phyloP scores from a whole-genome alignment of 2,888 invertebrate species.

The Drosophila birchii region DNA sequence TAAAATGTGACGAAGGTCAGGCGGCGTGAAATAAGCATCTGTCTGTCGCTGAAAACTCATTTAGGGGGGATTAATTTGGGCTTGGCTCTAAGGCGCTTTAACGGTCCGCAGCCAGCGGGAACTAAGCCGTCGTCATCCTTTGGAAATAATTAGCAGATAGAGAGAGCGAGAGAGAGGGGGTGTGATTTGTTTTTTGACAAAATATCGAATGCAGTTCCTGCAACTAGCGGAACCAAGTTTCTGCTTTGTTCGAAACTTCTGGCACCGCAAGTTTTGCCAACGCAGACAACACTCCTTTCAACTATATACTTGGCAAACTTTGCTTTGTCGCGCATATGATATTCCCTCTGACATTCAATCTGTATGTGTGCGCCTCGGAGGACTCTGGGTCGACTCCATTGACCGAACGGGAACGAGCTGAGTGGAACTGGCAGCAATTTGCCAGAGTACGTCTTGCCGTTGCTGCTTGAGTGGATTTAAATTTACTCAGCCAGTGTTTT shows the following conservation, averaged over 20 bases:
- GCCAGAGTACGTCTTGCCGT: constrained; percentile 55
- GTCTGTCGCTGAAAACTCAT: constrained; percentile 67
- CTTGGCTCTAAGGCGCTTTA: constrained; percentile 68
- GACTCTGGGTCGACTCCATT: constrained; percentile 58
- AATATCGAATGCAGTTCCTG: constrained; percentile 40
- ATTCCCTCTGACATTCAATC: constrained; percentile 74
- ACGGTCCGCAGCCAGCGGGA: constrained; percentile 46
- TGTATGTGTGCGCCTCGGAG: constrained; percentile 48
- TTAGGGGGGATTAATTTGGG: constrained; percentile 67
- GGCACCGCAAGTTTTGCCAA: constrained; percentile 69
- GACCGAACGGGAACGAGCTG: constrained; percentile 48
- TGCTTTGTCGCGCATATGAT: constrained; percentile 66
- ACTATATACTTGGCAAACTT: constrained; percentile 37
- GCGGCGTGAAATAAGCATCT: constrained; percentile 51
- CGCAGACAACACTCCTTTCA: constrained; percentile 48
- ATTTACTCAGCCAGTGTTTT: constrained; percentile 40
- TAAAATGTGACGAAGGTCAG: constrained; percentile 43
- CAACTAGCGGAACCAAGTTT: constrained; percentile 48
- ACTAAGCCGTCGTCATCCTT: constrained; percentile 27
- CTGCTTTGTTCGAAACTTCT: constrained; percentile 61
- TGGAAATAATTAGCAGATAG: constrained; percentile 58
- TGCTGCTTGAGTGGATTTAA: constrained; percentile 50
- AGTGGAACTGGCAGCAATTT: constrained; percentile 57
- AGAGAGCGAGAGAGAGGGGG: constrained; percentile 9
- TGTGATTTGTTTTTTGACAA: constrained; percentile 52